Percentiles rank a stretch among this genome's conserved stretches.
phyloP scores from a whole-genome alignment of 2,797 vertebrate species.

The Tokudaia tokunoshimensis region DNA sequence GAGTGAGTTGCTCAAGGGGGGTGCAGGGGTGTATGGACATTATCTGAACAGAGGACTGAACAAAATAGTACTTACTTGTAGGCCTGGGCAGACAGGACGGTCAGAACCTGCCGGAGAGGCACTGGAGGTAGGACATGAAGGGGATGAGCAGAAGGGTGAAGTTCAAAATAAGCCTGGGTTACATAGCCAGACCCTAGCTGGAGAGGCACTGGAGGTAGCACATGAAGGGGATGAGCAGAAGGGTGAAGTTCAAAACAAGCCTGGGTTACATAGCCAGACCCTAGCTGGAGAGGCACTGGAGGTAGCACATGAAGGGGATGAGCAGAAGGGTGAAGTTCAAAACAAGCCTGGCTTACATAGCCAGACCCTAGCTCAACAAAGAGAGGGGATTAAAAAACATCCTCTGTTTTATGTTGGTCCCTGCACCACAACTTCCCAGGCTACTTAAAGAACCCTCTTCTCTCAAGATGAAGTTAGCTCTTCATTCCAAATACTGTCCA shows the following conservation, averaged over 20 bases:
- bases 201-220: not conserved
- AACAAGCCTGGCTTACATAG: not conserved
- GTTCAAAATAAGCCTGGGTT: not conserved
- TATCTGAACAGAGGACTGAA: not conserved
- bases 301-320: not conserved
- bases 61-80: not conserved
- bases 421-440: not conserved
- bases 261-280: not conserved
- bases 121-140: not conserved
- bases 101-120: not conserved
- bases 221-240: not conserved
- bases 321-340: not conserved
- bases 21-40: not conserved
- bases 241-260: not conserved
- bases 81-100: not conserved
- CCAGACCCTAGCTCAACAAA: not conserved
- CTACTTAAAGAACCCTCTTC: not conserved
- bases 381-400: not conserved
- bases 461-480: not conserved
- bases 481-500: not conserved
- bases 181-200: not conserved
- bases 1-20: slow-evolving; percentile 92
- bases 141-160: not conserved
- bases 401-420: not conserved
- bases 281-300: not conserved